Conservation (phyloP, 2,888 invertebrate species). For the Lobophora halterata region DNA sequence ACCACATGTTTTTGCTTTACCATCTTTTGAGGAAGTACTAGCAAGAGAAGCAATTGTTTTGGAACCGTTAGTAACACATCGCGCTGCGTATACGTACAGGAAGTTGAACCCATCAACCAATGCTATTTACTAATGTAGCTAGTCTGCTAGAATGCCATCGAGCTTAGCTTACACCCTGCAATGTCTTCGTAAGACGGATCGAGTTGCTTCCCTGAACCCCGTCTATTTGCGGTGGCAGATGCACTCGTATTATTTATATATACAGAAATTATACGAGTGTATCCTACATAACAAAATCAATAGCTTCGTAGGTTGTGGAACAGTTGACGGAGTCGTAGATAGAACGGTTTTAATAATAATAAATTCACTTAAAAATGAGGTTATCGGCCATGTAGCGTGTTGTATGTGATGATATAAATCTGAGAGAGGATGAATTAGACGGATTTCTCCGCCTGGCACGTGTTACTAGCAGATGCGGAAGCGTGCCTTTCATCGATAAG, state of each 20-base stretch:
- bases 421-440: constrained; percentile 40
- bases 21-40: constrained; percentile 37
- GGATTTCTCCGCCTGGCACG: constrained; percentile 60
- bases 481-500: constrained; percentile 56
- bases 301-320: constrained; percentile 19
- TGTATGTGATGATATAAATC: constrained; percentile 37
- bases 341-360: constrained; percentile 6
- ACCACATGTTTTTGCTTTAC: constrained; percentile 27
- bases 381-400: constrained; percentile 33
- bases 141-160: constrained; percentile 44
- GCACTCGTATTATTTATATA: constrained; percentile 25
- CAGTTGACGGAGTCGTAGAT: constrained; percentile 11
- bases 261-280: too few species aligned
- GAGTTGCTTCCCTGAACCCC: constrained; percentile 45
- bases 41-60: constrained; percentile 45
- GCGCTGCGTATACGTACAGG: constrained; percentile 43
- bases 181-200: constrained; percentile 46
- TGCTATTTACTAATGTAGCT: constrained; percentile 51
- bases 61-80: constrained; percentile 55
- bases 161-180: constrained; percentile 46
- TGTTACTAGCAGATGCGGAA: constrained; percentile 55
- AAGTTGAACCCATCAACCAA: constrained; percentile 51
- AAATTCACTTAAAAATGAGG: too few species aligned
- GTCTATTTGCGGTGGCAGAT: constrained; percentile 36
- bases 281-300: too few species aligned